These are phyloP conservation scores for Gnathonemus longibarbis DNA, from an alignment of 2,113 vertebrate genomes.

Conservation along the genomic window DNA sequence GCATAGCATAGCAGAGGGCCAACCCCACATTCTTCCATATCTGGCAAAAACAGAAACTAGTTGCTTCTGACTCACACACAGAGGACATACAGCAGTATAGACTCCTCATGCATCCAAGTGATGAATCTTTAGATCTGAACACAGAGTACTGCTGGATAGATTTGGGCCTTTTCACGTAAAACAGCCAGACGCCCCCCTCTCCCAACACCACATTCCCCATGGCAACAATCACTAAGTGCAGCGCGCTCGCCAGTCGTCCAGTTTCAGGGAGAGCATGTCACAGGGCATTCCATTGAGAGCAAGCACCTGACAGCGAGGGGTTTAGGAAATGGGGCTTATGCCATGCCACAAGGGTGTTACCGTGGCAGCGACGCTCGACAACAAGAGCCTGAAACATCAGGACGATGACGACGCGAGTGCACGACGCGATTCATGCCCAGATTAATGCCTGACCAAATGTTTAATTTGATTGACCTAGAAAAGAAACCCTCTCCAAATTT, in stretches of 20 bases:
- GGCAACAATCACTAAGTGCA: background rate
- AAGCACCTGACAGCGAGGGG: background rate
- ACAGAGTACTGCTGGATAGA: background rate
- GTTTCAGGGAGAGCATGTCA: background rate
- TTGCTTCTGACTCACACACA: background rate
- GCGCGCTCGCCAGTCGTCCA: background rate
- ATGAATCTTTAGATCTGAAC: background rate
- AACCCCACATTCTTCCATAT: background rate
- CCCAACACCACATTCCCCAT: background rate
- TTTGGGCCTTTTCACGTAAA: background rate
- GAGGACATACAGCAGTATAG: background rate
- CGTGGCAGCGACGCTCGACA: background rate
- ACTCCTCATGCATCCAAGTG: background rate
- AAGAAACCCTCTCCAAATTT: conserved; percentile 4
- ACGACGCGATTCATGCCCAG: background rate
- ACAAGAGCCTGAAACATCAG: background rate
- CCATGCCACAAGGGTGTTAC: background rate
- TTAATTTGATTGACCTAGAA: conserved; percentile 10
- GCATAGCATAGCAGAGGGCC: background rate
- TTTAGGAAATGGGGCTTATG: background rate
- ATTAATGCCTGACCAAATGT: background rate
- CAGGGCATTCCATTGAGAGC: background rate
- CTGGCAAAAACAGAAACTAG: background rate
- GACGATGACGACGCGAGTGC: background rate
- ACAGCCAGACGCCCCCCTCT: background rate